Evolutionary conservation across 2,113 vertebrate species (phyloP).

Genomic region (Epinephelus lanceolatus): DNA sequence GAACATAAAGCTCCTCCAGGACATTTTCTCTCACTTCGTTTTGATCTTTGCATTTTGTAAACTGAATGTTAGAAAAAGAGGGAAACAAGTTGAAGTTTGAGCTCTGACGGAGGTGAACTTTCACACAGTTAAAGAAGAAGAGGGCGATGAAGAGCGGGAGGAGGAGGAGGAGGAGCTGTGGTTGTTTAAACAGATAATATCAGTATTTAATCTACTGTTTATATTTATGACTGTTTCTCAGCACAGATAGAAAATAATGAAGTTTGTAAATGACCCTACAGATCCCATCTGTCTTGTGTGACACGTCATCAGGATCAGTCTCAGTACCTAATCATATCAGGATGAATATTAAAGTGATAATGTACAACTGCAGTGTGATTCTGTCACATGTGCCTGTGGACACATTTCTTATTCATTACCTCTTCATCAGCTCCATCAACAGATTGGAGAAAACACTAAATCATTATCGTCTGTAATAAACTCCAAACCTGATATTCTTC

Average conservation of each 20-base stretch:
- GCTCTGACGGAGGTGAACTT: too few relatives aligned
- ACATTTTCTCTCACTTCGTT: neutral
- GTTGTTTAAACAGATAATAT: neutral
- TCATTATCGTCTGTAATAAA: neutral
- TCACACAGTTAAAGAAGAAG: neutral
- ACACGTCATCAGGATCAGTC: neutral
- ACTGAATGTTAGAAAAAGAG: neutral
- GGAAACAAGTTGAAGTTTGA: too few relatives aligned
- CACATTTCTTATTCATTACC: conserved; percentile 11
- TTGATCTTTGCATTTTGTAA: neutral
- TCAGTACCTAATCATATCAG: neutral
- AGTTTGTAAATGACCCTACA: neutral
- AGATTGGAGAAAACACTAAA: neutral
- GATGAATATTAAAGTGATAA: conserved; percentile 29
- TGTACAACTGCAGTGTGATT: neutral
- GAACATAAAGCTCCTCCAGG: conserved; percentile 11
- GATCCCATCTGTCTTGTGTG: neutral
- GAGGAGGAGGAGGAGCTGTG: neutral
- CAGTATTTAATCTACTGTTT: neutral
- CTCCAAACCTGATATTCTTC: too few relatives aligned
- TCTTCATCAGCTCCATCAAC: neutral
- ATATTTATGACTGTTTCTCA: neutral
- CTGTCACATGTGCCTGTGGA: neutral
- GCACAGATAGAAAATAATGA: neutral
- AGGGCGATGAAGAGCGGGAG: too few relatives aligned